Evolutionary conservation across 2,113 vertebrate genomes (phyloP).

Genomic region (Romanogobio albipinnatus): DNA sequence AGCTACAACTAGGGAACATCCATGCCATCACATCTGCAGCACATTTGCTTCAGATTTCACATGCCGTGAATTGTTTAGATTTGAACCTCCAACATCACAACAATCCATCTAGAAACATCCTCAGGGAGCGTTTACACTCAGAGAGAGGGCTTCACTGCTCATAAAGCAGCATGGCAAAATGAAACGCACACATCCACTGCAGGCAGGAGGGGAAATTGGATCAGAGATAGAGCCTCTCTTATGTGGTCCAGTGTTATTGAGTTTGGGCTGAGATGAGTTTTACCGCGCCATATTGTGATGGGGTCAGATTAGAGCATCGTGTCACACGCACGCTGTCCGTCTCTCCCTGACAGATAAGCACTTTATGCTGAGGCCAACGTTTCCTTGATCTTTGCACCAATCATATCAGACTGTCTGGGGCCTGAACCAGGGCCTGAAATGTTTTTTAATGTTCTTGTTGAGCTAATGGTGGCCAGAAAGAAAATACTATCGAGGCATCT

Average conservation of each 20-base stretch:
- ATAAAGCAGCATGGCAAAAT: conserved; percentile 31
- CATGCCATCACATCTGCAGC: not conserved
- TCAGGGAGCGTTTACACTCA: conserved; percentile 15
- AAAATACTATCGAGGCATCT: conserved; percentile 33
- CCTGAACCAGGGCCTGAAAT: not conserved
- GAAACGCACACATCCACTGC: conserved; percentile 34
- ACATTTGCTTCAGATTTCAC: conserved; percentile 34
- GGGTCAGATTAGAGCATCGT: conserved; percentile 44
- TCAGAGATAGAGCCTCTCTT: conserved; percentile 67
- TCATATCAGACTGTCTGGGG: conserved; percentile 51
- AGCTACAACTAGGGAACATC: not conserved
- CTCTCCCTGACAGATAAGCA: conserved; percentile 61
- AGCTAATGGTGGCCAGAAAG: conserved; percentile 22
- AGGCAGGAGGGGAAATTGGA: conserved; percentile 65
- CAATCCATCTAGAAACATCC: conserved; percentile 21
- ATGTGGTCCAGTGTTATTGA: conserved; percentile 63
- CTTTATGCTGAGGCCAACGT: conserved; percentile 56
- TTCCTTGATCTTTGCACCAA: conserved; percentile 28
- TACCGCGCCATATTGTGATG: conserved; percentile 47
- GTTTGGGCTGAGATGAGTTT: conserved; percentile 69
- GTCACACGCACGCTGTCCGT: conserved; percentile 58
- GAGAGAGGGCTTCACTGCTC: conserved; percentile 6
- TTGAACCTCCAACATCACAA: not conserved
- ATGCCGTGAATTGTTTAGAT: conserved; percentile 6
- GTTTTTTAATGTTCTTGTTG: conserved; percentile 20